Evolutionary conservation across 2,888 invertebrate genomes (phyloP), one percentile per base, ranked within the genome.

Genomic region (Diloba caeruleocephala): DNA sequence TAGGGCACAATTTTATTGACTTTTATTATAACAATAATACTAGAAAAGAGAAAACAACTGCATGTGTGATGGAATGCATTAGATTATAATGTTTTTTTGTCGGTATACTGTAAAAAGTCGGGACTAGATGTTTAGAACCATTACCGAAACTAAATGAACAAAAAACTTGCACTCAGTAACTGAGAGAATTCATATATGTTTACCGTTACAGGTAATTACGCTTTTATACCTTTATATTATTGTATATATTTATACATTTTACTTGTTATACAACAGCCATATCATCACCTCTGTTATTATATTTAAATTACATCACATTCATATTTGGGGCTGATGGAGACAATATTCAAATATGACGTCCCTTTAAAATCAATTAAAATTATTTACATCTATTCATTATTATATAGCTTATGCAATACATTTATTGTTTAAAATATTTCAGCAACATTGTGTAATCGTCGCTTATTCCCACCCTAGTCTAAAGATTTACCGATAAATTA

Each of bases 231-330:
- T 33, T n/a, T n/a, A 45, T 21, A 32, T 31, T 26, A 42, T 43
- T 45, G 32, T 53, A 44, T n/a, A 25, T 48, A 48, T 56, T 33
- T 58, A 74, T 69, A 71, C 39, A 55, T 57, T 54, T 60, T 29
- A 63, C 34, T 50, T 50, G 39, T 41, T 70, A 49, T 54, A 63
- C 61, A 61, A 62, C 82, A 84, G 81, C 82, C 80, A 72, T 75
- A 51, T 70, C 65, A 84, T 79, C 81, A 81, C 80, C 65, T 59
- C 67, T 43, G 54, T 62, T 70, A 52, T 49, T 56, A 61, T 70
- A 53, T 49, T 56, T 63, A 42, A 32, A 28, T 38, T 55, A 61
- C 70, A 82, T 80, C 77, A 80, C 78, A 79, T 60, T 59, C 41
- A 46, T 46, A 56, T 44, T 71, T 76, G 70, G 63, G 73, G 70